phyloP scores from a whole-genome alignment of 2,113 vertebrate genomes.

The Hydrochoerus hydrochaeris region DNA sequence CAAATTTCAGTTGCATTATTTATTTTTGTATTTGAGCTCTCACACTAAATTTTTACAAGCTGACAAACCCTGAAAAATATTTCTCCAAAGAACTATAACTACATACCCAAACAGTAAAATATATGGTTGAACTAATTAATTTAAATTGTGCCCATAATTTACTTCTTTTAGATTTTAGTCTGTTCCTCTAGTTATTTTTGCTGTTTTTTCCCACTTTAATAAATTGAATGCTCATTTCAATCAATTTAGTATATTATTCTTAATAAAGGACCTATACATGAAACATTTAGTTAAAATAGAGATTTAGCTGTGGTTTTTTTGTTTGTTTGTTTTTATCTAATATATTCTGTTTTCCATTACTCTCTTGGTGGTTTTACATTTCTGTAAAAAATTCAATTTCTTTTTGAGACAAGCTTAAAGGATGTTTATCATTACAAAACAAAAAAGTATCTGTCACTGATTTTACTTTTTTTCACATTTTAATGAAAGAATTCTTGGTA shows the following conservation, averaged over 20 bases:
- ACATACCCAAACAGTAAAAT: background rate
- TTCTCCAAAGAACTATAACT: background rate
- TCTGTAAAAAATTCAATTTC: conserved; percentile 25
- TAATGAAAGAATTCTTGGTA: background rate
- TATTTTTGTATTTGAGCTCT: background rate
- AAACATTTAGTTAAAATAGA: background rate
- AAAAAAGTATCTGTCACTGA: background rate
- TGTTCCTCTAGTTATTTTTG: background rate
- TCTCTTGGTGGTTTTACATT: background rate
- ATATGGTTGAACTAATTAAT: background rate
- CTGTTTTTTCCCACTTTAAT: background rate
- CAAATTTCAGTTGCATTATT: background rate
- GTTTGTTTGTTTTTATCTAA: background rate
- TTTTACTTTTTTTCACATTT: conserved; percentile 27
- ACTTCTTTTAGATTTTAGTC: background rate
- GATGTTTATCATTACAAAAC: background rate
- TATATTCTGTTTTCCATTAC: background rate
- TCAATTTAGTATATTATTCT: background rate
- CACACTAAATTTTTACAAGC: background rate
- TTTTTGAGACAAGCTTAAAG: background rate
- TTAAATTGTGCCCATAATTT: conserved; percentile 15
- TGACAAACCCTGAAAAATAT: background rate
- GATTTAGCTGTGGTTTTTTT: background rate
- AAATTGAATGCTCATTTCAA: background rate
- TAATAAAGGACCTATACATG: background rate